Conservation (phyloP, 2,888 invertebrate genomes). For the Oscheius sp. region DNA sequence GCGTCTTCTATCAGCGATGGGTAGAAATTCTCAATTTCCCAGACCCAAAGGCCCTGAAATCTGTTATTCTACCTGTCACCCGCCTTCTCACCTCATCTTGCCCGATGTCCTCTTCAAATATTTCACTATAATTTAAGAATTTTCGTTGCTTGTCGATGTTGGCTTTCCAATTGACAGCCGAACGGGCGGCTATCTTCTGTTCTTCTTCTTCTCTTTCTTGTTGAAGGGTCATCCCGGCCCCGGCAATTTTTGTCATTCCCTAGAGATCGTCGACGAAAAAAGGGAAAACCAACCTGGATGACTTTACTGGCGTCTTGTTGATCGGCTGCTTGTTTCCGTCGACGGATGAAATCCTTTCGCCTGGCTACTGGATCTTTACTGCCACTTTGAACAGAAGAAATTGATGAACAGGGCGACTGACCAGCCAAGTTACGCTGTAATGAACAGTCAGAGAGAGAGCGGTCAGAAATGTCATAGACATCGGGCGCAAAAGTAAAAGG, state of each 20-base stretch:
- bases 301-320: slow-evolving; percentile 81
- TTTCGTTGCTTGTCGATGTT: slow-evolving; percentile 65
- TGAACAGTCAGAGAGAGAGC: slow-evolving; percentile 4
- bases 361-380: slow-evolving; percentile 89
- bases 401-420: slow-evolving; percentile 68
- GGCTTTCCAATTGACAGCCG: slow-evolving; percentile 65
- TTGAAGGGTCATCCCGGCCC: slow-evolving; percentile 76
- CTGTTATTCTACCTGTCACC: slow-evolving; percentile 21
- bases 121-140: slow-evolving; percentile 68
- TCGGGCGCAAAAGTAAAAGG: too few relatives aligned
- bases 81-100: slow-evolving; percentile 76
- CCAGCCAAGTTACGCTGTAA: slow-evolving; percentile 63
- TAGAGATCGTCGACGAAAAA: slow-evolving; percentile 71
- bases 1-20: slow-evolving; percentile 88
- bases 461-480: slow-evolving; percentile 9
- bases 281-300: slow-evolving; percentile 45
- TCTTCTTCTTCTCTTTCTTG: slow-evolving; percentile 58
- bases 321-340: slow-evolving; percentile 82
- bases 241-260: slow-evolving; percentile 88
- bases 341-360: slow-evolving; percentile 83
- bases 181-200: slow-evolving; percentile 50
- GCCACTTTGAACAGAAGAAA: slow-evolving; percentile 61
- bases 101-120: slow-evolving; percentile 82
- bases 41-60: slow-evolving; percentile 83
- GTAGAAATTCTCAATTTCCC: slow-evolving; percentile 99